Percentiles rank a stretch among this genome's conserved stretches.
phyloP scores from a whole-genome alignment of 1,140 invertebrate genomes.

The Ganaspis sp. region DNA sequence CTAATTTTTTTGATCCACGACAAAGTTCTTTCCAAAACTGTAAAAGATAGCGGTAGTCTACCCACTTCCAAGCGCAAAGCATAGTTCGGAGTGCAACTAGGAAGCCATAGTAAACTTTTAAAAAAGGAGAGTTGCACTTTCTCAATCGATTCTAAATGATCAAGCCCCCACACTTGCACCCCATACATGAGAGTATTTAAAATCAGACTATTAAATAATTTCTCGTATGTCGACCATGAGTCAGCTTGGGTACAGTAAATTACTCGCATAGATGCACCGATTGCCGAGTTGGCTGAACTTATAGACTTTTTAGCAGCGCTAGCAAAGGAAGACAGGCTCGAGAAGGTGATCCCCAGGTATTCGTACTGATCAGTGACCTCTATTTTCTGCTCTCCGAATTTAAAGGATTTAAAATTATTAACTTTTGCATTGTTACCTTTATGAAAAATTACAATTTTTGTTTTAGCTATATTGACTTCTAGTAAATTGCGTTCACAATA shows the following conservation, averaged over 20 bases:
- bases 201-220: background rate
- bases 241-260: background rate
- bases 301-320: background rate
- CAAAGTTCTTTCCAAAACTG: too few species aligned
- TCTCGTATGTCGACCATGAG: background rate
- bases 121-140: background rate
- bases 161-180: background rate
- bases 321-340: background rate
- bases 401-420: background rate
- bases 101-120: background rate
- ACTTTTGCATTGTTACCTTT: background rate
- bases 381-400: background rate
- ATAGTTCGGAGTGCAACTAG: background rate
- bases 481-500: background rate
- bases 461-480: background rate
- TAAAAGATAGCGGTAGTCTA: background rate
- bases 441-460: background rate
- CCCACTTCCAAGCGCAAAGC: background rate
- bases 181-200: background rate
- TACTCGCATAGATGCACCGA: background rate
- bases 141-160: background rate
- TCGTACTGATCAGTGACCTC: background rate
- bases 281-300: background rate
- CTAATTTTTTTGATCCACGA: too few species aligned
- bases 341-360: too few species aligned